These are phyloP conservation scores for Varecia variegata DNA, from an alignment of 2,797 vertebrate species.

Conservation along the genomic window DNA sequence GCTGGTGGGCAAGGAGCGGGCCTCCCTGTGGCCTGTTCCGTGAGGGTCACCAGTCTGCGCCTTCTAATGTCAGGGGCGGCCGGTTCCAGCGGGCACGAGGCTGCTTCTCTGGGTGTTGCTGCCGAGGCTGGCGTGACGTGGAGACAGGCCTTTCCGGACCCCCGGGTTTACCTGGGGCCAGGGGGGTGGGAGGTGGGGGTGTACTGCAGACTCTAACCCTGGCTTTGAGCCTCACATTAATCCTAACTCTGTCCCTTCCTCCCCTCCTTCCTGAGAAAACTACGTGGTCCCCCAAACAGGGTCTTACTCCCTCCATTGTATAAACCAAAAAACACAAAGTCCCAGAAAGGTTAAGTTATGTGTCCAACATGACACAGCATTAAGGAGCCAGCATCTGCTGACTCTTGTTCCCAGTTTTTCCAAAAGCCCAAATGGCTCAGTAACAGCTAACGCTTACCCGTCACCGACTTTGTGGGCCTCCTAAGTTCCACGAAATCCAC, in stretches of 20 bases:
- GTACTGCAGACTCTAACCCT: too few relatives aligned
- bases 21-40: not conserved
- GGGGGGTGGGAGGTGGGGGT: too few relatives aligned
- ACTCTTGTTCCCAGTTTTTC: not conserved
- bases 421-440: not conserved
- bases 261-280: not conserved
- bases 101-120: not conserved
- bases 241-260: not conserved
- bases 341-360: not conserved
- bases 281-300: not conserved
- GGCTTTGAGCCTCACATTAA: not conserved
- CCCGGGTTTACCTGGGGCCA: not conserved
- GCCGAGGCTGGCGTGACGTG: not conserved
- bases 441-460: not conserved
- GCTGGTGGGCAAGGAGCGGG: too few relatives aligned
- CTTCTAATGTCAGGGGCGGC: accelerated
- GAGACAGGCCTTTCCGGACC: not conserved
- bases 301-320: not conserved
- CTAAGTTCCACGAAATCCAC: not conserved
- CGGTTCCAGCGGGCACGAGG: accelerated
- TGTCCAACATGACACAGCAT: not conserved
- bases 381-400: not conserved
- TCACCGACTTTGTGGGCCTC: not conserved
- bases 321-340: not conserved
- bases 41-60: not conserved